Base-by-base conservation (phyloP, 2,113 vertebrate genomes). In the Micronycteris hirsuta region DNA sequence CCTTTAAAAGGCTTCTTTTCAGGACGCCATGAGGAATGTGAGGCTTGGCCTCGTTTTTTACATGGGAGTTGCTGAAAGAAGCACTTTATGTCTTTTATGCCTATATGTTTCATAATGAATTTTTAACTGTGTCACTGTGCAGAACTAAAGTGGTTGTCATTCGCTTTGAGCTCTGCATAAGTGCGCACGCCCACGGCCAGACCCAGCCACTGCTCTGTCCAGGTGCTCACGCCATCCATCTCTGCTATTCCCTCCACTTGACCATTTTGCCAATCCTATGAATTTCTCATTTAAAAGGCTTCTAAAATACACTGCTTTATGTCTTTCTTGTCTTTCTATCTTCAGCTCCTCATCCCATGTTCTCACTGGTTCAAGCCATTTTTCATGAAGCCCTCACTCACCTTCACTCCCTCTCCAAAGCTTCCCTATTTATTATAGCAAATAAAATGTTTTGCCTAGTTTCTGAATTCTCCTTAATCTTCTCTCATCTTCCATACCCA, bases 1-100 rank as follows among this genome's bases (percentile, higher is more conserved):
- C 54, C 26, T 93, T 96, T 74, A 92, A 76, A 82, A 94, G 31
- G 49, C 26, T 65, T 97, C 90, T 96, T 95, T 97, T 84, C 52
- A 91, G 77, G 84, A 43, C 6, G 0, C 73, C 33, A 2, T 26
- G 76, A 97, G 92, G 81, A 96, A 86, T 78, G 74, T 93, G 94
- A 93, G 90, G 54, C 77, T 93, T 95, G 95, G 61, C 77, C 28
- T 92, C 77, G 28, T 92, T 80, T 96, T 84, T 93, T 85, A 82
- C 83, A 20, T n/a, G 77, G 45, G 92, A 93, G 28, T 36, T 84
- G 36, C 71, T 94, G 80, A 87, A 93, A 96, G 87, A 70, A 81
- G 52, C 71, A 92, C 52, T 86, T 96, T 85, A 88, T 81, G 22
- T 93, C 43, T 95, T 91, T 91, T 77, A 94, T 83, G 84, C 83